phyloP scores from a whole-genome alignment of 2,797 vertebrate genomes.

The Melopsittacus undulatus region DNA sequence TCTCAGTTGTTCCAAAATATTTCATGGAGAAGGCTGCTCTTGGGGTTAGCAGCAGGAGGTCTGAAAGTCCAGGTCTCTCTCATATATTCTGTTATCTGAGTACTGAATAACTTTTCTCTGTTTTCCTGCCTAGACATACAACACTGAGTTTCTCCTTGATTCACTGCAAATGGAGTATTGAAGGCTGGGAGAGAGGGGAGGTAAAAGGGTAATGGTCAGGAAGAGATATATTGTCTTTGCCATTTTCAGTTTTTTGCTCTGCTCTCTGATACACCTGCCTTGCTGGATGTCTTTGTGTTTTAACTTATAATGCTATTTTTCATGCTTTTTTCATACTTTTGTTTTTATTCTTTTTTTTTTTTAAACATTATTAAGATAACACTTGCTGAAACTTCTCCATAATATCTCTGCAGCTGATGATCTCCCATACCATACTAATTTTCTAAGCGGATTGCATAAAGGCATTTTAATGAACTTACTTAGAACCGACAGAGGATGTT shows the following conservation, averaged over 20 bases:
- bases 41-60: neutral
- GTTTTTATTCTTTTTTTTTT: fast-evolving
- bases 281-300: neutral
- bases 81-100: neutral
- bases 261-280: neutral
- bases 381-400: neutral
- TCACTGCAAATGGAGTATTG: neutral
- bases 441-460: neutral
- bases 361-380: neutral
- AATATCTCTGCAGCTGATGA: neutral
- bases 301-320: neutral
- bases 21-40: neutral
- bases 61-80: neutral
- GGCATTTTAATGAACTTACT: neutral
- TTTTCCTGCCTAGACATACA: neutral
- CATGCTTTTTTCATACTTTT: neutral
- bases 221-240: neutral
- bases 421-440: neutral
- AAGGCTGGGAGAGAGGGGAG: neutral
- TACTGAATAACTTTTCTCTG: neutral
- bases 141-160: neutral
- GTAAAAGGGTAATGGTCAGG: neutral
- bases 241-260: neutral
- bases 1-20: neutral
- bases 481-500: neutral